Base-by-base conservation (phyloP, 2,797 vertebrate genomes). In the Sparidentex hasta region DNA sequence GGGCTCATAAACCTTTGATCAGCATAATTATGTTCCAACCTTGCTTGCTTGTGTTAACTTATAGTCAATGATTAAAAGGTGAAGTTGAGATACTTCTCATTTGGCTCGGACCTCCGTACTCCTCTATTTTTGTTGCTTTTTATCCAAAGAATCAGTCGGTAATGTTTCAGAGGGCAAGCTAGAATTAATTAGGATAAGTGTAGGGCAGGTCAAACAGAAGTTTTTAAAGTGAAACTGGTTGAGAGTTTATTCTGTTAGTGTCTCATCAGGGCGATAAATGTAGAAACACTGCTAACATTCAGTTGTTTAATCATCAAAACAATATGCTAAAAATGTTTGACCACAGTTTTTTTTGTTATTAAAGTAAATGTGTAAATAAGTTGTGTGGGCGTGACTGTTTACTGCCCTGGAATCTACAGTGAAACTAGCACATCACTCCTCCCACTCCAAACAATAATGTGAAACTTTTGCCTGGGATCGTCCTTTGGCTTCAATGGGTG, bases 361-460 rank as follows among this genome's bases (percentile, higher is more conserved):
- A 5, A 38, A 25, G 17, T 16, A 51, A 25, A 33, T 51, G 8
- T 7, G 16, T 6, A 4, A 29, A 62, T 25, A 63, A 13, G 8
- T 70, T 41, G 38, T 21, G 11, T 61, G 63, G 87, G 92, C 12
- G 82, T 86, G 78, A 65, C 62, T 43, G 16, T 77, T 11, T 16
- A n/a, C 0, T 75, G 65, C n/a, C 17, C 61, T 87, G 90, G 92
- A 90, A 92, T 93, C 73, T 92, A 48, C 69, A 89, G 55, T 89
- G 93, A 94, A 93, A 95, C 94, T 59, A n/a, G 56, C 47, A 23
- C 43, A 27, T 87, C 14, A n/a, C 87, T 92, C 86, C 90, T 87
- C 90, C 89, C 72, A 48, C 76, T 63, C 50, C 7, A 44, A 75
- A 79, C 75, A 85, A 70, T 65, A 14, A 67, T 46, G 64, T 74